Evolutionary conservation across 2,113 vertebrate species (phyloP), one percentile per base, ranked within the genome.

Genomic region (Nycticorax nycticorax): DNA sequence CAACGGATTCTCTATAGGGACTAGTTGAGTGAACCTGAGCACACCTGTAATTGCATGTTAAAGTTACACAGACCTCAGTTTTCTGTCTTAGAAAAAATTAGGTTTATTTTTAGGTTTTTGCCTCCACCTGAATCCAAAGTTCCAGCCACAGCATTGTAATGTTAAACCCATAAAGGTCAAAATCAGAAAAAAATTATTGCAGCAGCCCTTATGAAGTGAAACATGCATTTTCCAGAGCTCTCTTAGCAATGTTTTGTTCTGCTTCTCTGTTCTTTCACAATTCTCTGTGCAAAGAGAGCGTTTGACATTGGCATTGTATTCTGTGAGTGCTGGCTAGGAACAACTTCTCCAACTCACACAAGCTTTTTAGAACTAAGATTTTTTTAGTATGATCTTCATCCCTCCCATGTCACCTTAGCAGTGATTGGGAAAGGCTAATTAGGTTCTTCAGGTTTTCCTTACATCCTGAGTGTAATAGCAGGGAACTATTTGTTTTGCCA

Each of bases 71-170:
- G 39, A 66, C 69, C 81, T 89, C 37, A 14, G 15, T 8, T 93
- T 77, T 56, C 52, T 43, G 28, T 45, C 89, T 79, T 76, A 60
- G 53, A 95, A 82, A 57, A 93, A 50, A 55, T 72, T 17, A 53
- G 32, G 62, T 71, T 92, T 95, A 91, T 94, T 97, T 96, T 96
- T 95, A 95, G 76, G 17, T 43, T 81, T 93, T 84, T 94, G 22
- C 45, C 73, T 81, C 80, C 37, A 30, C 24, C 35, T 23, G n/a
- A 94, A 92, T 53, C 81, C 67, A 76, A 79, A 88, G 37, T 53
- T 87, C 41, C n/a, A 81, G 68, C 83, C 80, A 56, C 45, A 82
- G 41, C 48, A 45, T 10, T 62, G 32, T 72, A 55, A 78, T 17
- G 8, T 79, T 85, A 95, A 91, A 92, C 50, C 24, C 68, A 78